Base-by-base conservation (phyloP, 2,888 invertebrate genomes). In the Poecilobothrus nobilitatus region DNA sequence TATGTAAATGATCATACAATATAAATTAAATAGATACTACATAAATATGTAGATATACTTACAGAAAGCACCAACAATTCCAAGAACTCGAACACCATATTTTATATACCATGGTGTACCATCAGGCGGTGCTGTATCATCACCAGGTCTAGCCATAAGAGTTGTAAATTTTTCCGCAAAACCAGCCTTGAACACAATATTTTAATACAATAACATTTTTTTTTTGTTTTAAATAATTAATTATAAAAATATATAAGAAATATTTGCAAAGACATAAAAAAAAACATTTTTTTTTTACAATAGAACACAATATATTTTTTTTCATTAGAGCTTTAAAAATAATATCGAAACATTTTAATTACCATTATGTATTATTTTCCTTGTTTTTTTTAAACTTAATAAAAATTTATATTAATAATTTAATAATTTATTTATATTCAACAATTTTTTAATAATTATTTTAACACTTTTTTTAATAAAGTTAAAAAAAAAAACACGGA, bases 31-130 rank as follows among this genome's bases (percentile, higher is more conserved):
- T 37, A 67, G 67, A 62, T 66, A 44, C n/a, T 65, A 37, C n/a
- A 61, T 18, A 18, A 20, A 37, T 62, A 78, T 61, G 34, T 34
- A 18, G 66, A 34, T 68, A 64, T 73, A 88, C 90, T 86, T 85
- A 94, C 94, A 86, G 81, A 90, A 86, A 80, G 92, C 89, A 80
- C 91, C 94, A 80, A 91, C 88, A 74, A 92, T 91, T 73, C 94
- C 95, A 76, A 94, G 84, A 74, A 89, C 88, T 78, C 93, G 87
- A 75, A 90, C 92, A 80, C 88, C 91, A 83, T 92, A 92, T 83
- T 91, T 92, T 86, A 94, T 86, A 88, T 91, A 94, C 92, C 92
- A 93, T 74, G 94, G 91, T 74, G 89, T 88, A 82, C 91, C 92
- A 82, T 92, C 92, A 84, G 90, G 90, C 74, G 88, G 87, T 73